Evolutionary conservation across 37 sponge, comb jelly and placozoan genomes (phyloP).

Genomic region (Amphimedon queenslandica): DNA sequence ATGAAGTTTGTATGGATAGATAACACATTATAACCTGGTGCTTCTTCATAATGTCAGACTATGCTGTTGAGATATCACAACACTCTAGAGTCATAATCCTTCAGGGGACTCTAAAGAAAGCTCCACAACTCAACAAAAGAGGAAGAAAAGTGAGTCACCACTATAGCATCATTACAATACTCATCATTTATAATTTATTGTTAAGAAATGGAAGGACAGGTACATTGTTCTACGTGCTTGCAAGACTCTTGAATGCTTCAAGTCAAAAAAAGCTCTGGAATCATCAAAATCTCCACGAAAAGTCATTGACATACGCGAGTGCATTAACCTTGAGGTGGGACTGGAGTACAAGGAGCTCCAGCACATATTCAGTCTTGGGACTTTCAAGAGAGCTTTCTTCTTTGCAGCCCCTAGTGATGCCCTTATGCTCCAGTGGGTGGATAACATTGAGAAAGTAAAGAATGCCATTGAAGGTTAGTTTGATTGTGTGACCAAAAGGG

Average conservation of each 20-base stretch:
- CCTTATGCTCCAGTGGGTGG: conserved; percentile 65
- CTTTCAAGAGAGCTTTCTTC: conserved; percentile 65
- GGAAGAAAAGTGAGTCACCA: conserved; percentile 36
- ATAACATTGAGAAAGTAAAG: conserved; percentile 53
- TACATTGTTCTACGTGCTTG: conserved; percentile 62
- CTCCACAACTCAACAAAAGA: conserved; percentile 55
- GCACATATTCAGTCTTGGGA: conserved; percentile 51
- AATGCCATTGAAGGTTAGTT: conserved; percentile 53
- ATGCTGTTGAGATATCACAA: conserved; percentile 1
- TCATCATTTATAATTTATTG: no score
- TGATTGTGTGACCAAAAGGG: no score
- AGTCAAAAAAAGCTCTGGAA: conserved; percentile 26
- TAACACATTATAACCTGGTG: no score
- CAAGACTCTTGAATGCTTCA: conserved; percentile 46
- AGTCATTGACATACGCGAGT: conserved; percentile 64
- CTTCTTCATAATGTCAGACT: conserved; percentile 1
- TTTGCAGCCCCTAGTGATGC: conserved; percentile 62
- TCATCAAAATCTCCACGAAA: conserved; percentile 41
- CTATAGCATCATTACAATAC: neutral
- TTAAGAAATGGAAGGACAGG: conserved; percentile 68
- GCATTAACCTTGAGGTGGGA: conserved; percentile 67
- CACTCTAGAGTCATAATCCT: conserved; percentile 21
- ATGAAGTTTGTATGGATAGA: no score
- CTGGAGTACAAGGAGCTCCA: conserved; percentile 53
- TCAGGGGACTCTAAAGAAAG: conserved; percentile 34